These are phyloP conservation scores for Brachypteracias leptosomus DNA, from an alignment of 2,113 vertebrate species.

Conservation along the genomic window DNA sequence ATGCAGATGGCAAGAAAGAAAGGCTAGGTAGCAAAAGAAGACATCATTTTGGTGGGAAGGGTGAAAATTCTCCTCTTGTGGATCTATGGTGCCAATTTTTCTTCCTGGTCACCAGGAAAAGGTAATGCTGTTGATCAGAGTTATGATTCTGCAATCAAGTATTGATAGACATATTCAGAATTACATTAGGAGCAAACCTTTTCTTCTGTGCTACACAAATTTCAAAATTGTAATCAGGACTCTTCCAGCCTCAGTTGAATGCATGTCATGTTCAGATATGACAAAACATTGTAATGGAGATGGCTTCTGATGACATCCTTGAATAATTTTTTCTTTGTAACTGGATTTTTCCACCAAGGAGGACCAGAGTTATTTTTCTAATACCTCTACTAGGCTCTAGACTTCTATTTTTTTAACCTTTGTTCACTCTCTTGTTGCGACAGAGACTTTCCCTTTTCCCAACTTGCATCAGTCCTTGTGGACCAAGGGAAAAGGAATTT, in stretches of 20 bases:
- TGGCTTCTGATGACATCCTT: background rate
- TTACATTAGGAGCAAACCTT: background rate
- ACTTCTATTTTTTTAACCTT: background rate
- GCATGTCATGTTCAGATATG: background rate
- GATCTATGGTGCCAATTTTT: background rate
- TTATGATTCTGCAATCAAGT: background rate
- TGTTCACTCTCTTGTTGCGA: background rate
- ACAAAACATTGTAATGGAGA: background rate
- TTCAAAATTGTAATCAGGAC: background rate
- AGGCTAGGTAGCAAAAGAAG: background rate
- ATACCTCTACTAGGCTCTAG: background rate
- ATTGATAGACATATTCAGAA: background rate
- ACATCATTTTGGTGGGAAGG: background rate
- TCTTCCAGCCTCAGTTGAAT: background rate
- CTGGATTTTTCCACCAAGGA: background rate
- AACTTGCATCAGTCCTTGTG: background rate
- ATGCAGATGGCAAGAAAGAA: background rate
- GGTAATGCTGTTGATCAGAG: background rate
- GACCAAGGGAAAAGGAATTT: background rate
- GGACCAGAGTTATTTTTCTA: background rate
- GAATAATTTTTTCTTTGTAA: background rate
- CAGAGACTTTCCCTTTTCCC: background rate
- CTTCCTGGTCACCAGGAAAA: background rate
- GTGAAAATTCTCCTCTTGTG: background rate
- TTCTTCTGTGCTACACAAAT: background rate